Percentiles rank a stretch among this genome's conserved stretches.
Conservation (phyloP, 2,888 invertebrate genomes). For the Helicoverpa assulta region DNA sequence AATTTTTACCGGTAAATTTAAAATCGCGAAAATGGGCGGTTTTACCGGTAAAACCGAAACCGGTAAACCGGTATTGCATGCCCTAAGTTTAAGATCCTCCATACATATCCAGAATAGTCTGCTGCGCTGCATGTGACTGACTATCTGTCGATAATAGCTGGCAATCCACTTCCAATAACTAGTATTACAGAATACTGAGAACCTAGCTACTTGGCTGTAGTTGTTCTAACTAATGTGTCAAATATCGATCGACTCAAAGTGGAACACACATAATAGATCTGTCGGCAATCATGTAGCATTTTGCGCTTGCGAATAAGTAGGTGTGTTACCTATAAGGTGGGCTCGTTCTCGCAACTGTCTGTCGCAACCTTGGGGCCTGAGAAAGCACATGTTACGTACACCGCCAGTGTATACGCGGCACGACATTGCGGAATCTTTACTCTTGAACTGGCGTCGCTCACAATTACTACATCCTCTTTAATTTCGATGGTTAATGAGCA, state of each 20-base stretch:
- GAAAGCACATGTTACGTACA: slow-evolving; percentile 76
- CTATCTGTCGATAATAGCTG: background rate
- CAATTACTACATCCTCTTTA: slow-evolving; percentile 71
- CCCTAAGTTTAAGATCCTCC: background rate
- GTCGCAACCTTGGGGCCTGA: slow-evolving; percentile 76
- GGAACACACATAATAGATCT: slow-evolving; percentile 53
- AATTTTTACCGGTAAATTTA: too few relatives aligned
- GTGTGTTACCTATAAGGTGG: slow-evolving; percentile 75
- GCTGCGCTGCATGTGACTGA: background rate
- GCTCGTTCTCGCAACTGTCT: slow-evolving; percentile 75
- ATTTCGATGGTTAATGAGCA: slow-evolving; percentile 56
- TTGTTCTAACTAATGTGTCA: slow-evolving; percentile 42
- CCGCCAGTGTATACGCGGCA: slow-evolving; percentile 61
- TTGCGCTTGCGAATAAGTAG: slow-evolving; percentile 65
- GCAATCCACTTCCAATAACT: slow-evolving; percentile 1
- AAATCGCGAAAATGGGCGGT: too few relatives aligned
- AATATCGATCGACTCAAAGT: slow-evolving; percentile 56
- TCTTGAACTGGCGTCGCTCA: slow-evolving; percentile 68
- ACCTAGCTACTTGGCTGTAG: slow-evolving; percentile 15
- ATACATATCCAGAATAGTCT: background rate
- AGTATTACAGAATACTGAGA: slow-evolving; percentile 2
- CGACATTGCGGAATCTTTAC: slow-evolving; percentile 69
- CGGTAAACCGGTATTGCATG: too few relatives aligned
- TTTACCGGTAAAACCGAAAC: too few relatives aligned
- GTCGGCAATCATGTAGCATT: slow-evolving; percentile 48